Evolutionary conservation across 2,113 vertebrate species (phyloP).

Genomic region (Stigmatopora argus): DNA sequence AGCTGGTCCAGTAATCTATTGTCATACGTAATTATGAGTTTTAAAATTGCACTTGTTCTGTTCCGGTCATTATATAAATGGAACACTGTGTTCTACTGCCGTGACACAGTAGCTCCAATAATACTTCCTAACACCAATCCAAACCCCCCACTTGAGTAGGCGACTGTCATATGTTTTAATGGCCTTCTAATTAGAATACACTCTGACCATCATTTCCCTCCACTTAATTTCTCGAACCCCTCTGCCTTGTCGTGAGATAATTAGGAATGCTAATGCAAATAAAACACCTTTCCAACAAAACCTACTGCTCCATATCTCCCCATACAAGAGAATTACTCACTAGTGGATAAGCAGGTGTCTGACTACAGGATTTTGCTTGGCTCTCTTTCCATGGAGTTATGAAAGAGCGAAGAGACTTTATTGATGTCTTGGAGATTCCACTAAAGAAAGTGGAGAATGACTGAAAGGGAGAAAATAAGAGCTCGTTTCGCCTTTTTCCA

Average conservation of each 20-base stretch:
- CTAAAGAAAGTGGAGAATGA: slow-evolving; percentile 41
- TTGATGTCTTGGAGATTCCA: slow-evolving; percentile 67
- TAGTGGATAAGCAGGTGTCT: slow-evolving; percentile 39
- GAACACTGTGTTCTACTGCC: slow-evolving; percentile 23
- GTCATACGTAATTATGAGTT: slow-evolving; percentile 18
- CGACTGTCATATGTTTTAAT: slow-evolving; percentile 82
- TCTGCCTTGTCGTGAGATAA: slow-evolving; percentile 98
- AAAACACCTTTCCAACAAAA: slow-evolving; percentile 83
- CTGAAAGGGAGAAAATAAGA: slow-evolving; percentile 54
- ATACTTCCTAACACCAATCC: slow-evolving; percentile 62
- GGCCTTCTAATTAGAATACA: slow-evolving; percentile 89
- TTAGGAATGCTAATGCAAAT: slow-evolving; percentile 97
- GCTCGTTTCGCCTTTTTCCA: slow-evolving; percentile 19
- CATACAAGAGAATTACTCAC: slow-evolving; percentile 60
- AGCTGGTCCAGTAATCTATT: background rate
- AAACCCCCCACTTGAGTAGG: slow-evolving; percentile 78
- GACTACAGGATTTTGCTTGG: slow-evolving; percentile 65
- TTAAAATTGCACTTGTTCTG: background rate
- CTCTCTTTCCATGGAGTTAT: slow-evolving; percentile 48
- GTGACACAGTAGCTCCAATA: slow-evolving; percentile 42
- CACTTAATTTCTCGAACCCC: slow-evolving; percentile 88
- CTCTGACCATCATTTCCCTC: slow-evolving; percentile 82
- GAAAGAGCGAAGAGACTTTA: slow-evolving; percentile 58
- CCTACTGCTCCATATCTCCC: slow-evolving; percentile 47
- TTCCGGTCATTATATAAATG: slow-evolving; percentile 37